These are phyloP conservation scores for Drosophila fuyamai DNA, from an alignment of 1,140 invertebrate species.

Conservation along the genomic window DNA sequence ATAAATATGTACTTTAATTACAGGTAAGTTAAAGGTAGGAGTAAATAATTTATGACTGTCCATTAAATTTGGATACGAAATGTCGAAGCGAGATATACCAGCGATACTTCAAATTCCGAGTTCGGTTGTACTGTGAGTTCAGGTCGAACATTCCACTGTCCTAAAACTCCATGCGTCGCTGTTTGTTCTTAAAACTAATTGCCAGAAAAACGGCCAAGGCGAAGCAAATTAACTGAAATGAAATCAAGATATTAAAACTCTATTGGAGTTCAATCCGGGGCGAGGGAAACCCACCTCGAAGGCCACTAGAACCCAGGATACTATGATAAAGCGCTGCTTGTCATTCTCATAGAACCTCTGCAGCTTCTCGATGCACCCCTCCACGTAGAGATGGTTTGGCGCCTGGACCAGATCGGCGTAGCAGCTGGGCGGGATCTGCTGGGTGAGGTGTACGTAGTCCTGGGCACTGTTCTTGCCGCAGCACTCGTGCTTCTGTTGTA, in stretches of 20 bases:
- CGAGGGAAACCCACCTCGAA: constrained; percentile 57
- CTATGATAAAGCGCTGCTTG: constrained; percentile 57
- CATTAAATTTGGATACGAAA: constrained; percentile 38
- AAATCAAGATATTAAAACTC: neutral
- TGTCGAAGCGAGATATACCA: constrained; percentile 43
- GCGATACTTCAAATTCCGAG: constrained; percentile 9
- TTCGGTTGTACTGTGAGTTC: constrained; percentile 52
- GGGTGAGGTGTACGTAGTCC: constrained; percentile 68
- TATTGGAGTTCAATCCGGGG: neutral
- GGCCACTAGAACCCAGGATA: constrained; percentile 70
- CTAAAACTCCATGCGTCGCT: constrained; percentile 81
- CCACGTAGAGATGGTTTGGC: constrained; percentile 52
- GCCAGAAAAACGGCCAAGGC: constrained; percentile 63
- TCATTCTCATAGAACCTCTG: constrained; percentile 69
- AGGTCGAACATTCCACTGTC: constrained; percentile 1
- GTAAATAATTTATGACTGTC: constrained; percentile 40
- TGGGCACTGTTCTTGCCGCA: constrained; percentile 74
- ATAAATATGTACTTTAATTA: constrained; percentile 44
- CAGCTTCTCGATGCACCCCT: constrained; percentile 71
- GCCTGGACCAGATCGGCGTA: constrained; percentile 55
- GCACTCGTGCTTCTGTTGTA: constrained; percentile 70
- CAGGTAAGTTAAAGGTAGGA: constrained; percentile 32
- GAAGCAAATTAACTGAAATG: constrained; percentile 65
- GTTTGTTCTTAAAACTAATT: constrained; percentile 80
- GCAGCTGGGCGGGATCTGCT: constrained; percentile 69